Conservation (phyloP, 1,140 invertebrate genomes). For the Panagrolaimus sp. region DNA sequence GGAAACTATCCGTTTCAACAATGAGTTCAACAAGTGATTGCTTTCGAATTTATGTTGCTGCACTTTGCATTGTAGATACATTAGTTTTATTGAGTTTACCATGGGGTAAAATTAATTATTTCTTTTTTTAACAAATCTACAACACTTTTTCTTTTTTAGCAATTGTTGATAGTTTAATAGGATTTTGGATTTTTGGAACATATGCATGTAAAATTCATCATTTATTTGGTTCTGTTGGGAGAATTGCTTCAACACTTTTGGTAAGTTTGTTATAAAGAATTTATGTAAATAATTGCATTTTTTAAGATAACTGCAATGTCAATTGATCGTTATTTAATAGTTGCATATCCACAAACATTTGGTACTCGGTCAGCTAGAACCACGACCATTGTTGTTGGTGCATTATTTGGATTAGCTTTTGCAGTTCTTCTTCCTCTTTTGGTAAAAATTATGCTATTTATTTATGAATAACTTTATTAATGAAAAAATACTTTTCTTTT, state of each 20-base stretch:
- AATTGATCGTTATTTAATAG: constrained; percentile 6
- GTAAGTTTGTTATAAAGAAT: background rate
- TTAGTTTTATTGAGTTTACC: constrained; percentile 14
- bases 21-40: constrained; percentile 9
- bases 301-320: constrained; percentile 10
- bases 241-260: constrained; percentile 15
- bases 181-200: constrained; percentile 17
- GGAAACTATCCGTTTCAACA: background rate
- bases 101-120: background rate
- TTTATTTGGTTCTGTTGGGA: constrained; percentile 9
- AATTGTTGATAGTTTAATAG: constrained; percentile 15
- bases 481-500: background rate
- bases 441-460: background rate
- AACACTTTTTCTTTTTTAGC: background rate
- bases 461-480: too few relatives aligned
- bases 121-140: background rate
- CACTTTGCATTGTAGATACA: constrained; percentile 14
- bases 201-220: constrained; percentile 11
- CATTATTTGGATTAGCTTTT: constrained; percentile 9
- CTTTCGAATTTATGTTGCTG: constrained; percentile 14
- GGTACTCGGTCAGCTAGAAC: background rate
- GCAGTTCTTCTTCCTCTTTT: constrained; percentile 8
- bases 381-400: background rate
- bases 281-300: background rate
- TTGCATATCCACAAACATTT: constrained; percentile 9